Evolutionary conservation across 2,113 vertebrate species (phyloP).

Genomic region (Mixornis gularis): DNA sequence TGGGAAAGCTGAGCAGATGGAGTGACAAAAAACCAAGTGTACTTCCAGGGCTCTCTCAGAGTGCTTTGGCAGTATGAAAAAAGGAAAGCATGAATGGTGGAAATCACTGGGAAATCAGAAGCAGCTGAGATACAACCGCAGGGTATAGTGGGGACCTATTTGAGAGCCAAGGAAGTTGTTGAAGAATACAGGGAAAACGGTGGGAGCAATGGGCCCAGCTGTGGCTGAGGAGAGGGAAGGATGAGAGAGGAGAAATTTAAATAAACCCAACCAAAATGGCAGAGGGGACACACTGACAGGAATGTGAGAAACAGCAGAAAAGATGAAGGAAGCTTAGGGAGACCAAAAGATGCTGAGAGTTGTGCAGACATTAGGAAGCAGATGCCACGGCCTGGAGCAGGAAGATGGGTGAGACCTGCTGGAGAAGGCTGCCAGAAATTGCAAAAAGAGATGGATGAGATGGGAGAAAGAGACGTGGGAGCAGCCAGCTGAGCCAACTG

Average conservation of each 20-base stretch:
- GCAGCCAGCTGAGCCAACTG: not conserved
- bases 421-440: not conserved
- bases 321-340: not conserved
- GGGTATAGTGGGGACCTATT: not conserved
- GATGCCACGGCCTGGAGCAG: not conserved
- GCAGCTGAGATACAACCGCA: not conserved
- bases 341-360: not conserved
- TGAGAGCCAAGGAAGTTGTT: not conserved
- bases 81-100: not conserved
- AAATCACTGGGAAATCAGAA: not conserved
- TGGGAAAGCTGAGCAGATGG: slow-evolving; percentile 34
- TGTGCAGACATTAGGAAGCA: not conserved
- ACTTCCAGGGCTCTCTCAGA: not conserved
- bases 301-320: not conserved
- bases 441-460: not conserved
- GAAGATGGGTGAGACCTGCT: not conserved
- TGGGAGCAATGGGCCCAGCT: not conserved
- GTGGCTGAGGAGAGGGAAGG: not conserved
- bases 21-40: not conserved
- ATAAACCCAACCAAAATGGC: not conserved
- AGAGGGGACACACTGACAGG: not conserved
- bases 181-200: not conserved
- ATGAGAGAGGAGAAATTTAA: not conserved
- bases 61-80: not conserved
- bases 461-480: not conserved